A percentile compares a stretch with the other conserved stretches of the same genome.
Conservation (phyloP, 2,113 vertebrate genomes). For the Halichoerus grypus region DNA sequence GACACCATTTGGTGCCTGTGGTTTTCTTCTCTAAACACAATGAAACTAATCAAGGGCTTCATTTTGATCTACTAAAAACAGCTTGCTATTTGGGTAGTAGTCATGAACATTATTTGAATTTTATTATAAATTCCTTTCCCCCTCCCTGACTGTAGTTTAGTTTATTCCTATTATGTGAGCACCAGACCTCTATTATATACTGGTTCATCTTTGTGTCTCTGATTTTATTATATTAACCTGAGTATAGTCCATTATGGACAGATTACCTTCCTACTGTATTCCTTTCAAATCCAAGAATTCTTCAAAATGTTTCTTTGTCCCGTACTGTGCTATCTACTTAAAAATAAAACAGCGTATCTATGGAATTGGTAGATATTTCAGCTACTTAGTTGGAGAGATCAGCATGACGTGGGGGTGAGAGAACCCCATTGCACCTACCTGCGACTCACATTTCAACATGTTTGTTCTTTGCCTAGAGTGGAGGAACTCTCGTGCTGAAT, state of each 20-base stretch:
- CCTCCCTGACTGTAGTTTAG: neutral
- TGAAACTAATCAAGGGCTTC: constrained; percentile 41
- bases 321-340: neutral
- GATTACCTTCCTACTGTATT: neutral
- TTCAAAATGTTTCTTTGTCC: constrained; percentile 37
- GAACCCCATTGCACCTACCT: neutral
- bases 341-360: neutral
- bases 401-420: neutral
- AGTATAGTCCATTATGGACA: neutral
- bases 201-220: constrained; percentile 42
- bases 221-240: neutral
- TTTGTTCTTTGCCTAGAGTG: neutral
- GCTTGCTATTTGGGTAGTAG: neutral
- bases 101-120: constrained; percentile 31
- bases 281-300: neutral
- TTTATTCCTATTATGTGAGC: neutral
- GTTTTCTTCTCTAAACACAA: neutral
- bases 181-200: neutral
- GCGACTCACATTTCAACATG: neutral
- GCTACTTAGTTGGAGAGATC: neutral
- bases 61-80: constrained; percentile 18
- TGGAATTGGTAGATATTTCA: neutral
- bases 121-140: neutral
- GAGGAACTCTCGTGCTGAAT: neutral
- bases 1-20: neutral